phyloP scores from a whole-genome alignment of 2,113 vertebrate genomes.

The Nannospalax galili region DNA sequence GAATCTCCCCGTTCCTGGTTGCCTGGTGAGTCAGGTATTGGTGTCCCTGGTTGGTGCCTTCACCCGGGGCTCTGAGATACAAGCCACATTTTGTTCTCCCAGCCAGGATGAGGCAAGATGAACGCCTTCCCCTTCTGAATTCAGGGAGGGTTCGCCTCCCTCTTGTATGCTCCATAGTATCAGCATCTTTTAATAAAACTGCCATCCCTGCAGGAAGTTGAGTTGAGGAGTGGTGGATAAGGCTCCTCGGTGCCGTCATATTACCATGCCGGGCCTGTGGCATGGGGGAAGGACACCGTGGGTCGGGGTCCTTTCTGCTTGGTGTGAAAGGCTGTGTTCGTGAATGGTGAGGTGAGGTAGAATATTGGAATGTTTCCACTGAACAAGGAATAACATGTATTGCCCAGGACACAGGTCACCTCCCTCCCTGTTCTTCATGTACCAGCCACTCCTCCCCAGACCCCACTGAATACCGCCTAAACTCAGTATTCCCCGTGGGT shows the following conservation, averaged over 20 bases:
- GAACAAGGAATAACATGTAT: not conserved
- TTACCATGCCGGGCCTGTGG: not conserved
- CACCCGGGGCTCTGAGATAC: not conserved
- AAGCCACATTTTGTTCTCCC: not conserved
- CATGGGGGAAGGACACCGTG: not conserved
- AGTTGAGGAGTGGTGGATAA: not conserved
- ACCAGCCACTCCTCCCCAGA: not conserved
- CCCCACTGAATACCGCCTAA: not conserved
- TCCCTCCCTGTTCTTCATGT: not conserved
- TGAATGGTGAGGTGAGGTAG: not conserved
- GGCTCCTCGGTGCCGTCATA: too few species aligned
- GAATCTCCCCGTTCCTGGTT: not conserved
- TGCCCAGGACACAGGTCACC: not conserved
- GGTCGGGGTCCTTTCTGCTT: not conserved
- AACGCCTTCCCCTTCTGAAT: not conserved
- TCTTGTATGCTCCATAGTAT: not conserved
- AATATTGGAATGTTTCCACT: not conserved
- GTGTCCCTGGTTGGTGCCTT: not conserved
- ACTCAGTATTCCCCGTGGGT: not conserved
- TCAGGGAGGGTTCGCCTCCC: not conserved
- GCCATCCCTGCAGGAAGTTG: not conserved
- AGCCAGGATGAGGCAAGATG: not conserved
- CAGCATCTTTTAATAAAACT: not conserved
- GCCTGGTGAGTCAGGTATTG: not conserved
- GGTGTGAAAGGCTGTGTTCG: not conserved